Evolutionary conservation across 53 echinoderm and acorn worm species (phyloP).

Genomic region (Mesocentrotus franciscanus): DNA sequence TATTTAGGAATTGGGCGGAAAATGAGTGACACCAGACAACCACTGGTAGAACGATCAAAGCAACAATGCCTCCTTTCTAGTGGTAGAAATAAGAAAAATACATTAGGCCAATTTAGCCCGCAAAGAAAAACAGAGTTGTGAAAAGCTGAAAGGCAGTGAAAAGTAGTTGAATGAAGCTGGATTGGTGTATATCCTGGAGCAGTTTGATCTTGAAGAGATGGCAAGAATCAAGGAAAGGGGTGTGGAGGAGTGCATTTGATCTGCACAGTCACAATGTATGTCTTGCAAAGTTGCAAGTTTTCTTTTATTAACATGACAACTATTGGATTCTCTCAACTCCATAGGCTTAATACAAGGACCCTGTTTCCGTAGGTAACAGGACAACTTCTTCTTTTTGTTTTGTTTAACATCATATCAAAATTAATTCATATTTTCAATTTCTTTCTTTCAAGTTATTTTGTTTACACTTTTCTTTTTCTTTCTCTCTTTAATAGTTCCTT

Average conservation of each 20-base stretch:
- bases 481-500: too few species aligned
- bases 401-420: too few species aligned
- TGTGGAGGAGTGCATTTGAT: not conserved
- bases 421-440: too few species aligned
- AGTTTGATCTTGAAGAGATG: not conserved
- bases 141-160: slow-evolving; percentile 23
- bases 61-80: slow-evolving; percentile 27
- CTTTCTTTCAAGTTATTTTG: too few species aligned
- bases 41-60: slow-evolving; percentile 26
- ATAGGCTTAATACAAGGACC: too few species aligned
- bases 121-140: slow-evolving; percentile 48
- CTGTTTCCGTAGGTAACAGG: too few species aligned
- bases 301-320: too few species aligned
- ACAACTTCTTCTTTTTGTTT: too few species aligned
- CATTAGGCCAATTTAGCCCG: slow-evolving; percentile 43
- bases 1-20: not conserved
- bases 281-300: too few species aligned
- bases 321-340: too few species aligned
- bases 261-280: too few species aligned
- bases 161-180: not conserved
- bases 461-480: too few species aligned
- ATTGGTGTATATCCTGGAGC: not conserved
- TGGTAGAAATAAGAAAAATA: slow-evolving; percentile 30
- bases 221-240: not conserved
- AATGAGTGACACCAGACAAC: slow-evolving; percentile 27